Evolutionary conservation across 2,113 vertebrate genomes (phyloP).

Genomic region (Leptodactylus fuscus): DNA sequence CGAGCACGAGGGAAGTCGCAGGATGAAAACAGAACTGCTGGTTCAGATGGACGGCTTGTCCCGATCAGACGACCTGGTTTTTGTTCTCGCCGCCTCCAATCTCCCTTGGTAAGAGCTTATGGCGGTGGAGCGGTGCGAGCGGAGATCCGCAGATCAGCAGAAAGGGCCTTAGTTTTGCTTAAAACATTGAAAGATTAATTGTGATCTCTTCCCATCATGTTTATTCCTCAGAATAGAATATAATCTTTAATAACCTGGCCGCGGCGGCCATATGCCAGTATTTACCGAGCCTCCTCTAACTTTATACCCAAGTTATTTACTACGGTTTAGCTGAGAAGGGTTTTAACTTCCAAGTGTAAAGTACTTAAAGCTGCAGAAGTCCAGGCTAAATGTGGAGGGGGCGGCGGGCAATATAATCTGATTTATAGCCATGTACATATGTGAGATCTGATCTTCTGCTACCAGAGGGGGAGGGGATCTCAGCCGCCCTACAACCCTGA

Average conservation of each 20-base stretch:
- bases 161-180: conserved; percentile 71
- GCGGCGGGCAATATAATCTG: conserved; percentile 60
- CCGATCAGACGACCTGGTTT: conserved; percentile 91
- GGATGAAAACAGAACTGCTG: conserved; percentile 96
- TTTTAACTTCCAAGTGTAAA: conserved; percentile 69
- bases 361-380: conserved; percentile 71
- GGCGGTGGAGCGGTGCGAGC: conserved; percentile 67
- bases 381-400: conserved; percentile 65
- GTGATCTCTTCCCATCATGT: conserved; percentile 67
- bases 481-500: background rate
- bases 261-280: conserved; percentile 66
- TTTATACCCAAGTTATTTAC: conserved; percentile 70
- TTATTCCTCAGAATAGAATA: conserved; percentile 61
- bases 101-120: conserved; percentile 85
- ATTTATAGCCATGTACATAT: conserved; percentile 50
- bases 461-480: background rate
- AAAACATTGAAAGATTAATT: conserved; percentile 73
- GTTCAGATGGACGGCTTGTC: conserved; percentile 98
- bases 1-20: conserved; percentile 91
- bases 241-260: conserved; percentile 67
- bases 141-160: conserved; percentile 68
- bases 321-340: conserved; percentile 70
- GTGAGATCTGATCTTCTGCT: conserved; percentile 30
- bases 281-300: conserved; percentile 70
- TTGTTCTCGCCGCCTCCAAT: conserved; percentile 97